These are phyloP conservation scores for Raphicerus campestris DNA, from an alignment of 2,113 vertebrate genomes.

Conservation along the genomic window DNA sequence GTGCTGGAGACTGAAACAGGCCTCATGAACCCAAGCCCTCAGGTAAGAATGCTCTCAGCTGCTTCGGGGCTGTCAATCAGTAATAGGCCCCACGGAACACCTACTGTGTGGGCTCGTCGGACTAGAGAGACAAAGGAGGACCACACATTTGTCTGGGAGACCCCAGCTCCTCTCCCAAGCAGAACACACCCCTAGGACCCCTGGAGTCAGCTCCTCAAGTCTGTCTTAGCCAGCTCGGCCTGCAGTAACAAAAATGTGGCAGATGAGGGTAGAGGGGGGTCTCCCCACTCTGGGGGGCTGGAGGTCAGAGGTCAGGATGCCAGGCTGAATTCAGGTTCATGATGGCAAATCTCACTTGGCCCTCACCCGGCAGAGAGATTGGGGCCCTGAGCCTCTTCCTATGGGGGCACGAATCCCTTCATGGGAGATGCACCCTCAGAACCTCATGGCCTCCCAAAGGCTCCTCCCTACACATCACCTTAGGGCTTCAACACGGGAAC, in stretches of 20 bases:
- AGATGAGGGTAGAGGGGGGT: background rate
- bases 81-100: fast-evolving
- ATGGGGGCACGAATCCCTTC: background rate
- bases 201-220: no score
- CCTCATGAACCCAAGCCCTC: background rate
- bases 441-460: background rate
- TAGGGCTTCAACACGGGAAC: background rate
- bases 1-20: background rate
- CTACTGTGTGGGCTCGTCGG: fast-evolving
- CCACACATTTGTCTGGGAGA: background rate
- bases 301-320: background rate
- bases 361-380: background rate
- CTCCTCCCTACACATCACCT: background rate
- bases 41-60: background rate
- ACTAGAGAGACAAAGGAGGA: background rate
- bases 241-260: background rate
- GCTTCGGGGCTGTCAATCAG: background rate
- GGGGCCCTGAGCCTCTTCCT: background rate
- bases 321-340: background rate
- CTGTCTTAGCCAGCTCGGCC: background rate
- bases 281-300: fast-evolving
- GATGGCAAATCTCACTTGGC: background rate
- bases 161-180: no score
- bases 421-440: background rate
- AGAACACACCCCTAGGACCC: fast-evolving